Evolutionary conservation across 2,797 vertebrate genomes (phyloP), one percentile per base, ranked within the genome.

Genomic region (Anas acuta): DNA sequence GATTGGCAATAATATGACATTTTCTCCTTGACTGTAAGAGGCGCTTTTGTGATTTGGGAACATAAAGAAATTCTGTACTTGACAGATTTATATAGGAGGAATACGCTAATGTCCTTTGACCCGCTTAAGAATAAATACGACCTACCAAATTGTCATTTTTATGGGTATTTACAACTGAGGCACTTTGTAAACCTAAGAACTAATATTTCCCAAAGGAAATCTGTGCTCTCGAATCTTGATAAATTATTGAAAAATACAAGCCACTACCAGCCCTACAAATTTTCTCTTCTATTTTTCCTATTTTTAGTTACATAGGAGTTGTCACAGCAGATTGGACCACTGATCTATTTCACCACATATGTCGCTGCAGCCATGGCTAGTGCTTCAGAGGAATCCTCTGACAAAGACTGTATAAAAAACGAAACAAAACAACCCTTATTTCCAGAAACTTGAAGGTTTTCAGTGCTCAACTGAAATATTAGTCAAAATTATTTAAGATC

Each of bases 201-300:
- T 97, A 97, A 97, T 97, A 97, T 97, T 96, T 97, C 97, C 97
- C 97, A 93, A 93, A 97, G 98, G 97, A 98, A 97, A 96, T 97
- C 96, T 94, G 88, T 92, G 84, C 93, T 97, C 97, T 97, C 5
- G 7, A 96, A 97, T 97, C 95, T 96, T 95, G 96, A 97, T 96
- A 96, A 97, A 97, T 97, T 95, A 97, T 96, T 94, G 93, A 94
- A 96, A 96, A 97, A 97, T 94, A 88, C 70, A 94, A 96, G 90
- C 64, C 74, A 80, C 90, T 84, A 94, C 62, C 87, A 91, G 87
- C 89, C 92, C 87, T 72, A 76, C 87, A 78, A 58, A 94, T 96
- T 96, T 84, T 81, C 85, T 91, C 90, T 93, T 64, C 85, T 84
- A 76, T 91, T 92, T 82, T 84, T 89, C 81, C 85, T 91, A 13